Percentiles rank a stretch among this genome's conserved stretches.
Evolutionary conservation across 2,113 vertebrate genomes (phyloP).

Genomic region (Corythornis madagascariensis): DNA sequence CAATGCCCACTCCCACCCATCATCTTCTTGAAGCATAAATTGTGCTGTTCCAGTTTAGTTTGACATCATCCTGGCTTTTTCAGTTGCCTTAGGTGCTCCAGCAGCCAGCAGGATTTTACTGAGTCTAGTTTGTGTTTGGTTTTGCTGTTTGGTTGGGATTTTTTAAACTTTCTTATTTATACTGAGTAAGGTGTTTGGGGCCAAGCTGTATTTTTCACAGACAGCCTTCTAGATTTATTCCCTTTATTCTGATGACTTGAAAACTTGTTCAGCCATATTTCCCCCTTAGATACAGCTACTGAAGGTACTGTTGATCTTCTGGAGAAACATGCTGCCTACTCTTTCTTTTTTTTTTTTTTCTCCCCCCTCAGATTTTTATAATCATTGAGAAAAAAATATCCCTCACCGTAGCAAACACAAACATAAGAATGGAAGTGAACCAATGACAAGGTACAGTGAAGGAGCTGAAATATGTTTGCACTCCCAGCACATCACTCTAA

Average conservation of each 20-base stretch:
- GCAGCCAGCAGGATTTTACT: neutral
- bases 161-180: neutral
- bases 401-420: constrained; percentile 19
- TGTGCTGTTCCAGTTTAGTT: neutral
- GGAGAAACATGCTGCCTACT: neutral
- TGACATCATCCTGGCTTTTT: neutral
- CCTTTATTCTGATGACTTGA: neutral
- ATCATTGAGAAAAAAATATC: neutral
- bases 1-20: neutral
- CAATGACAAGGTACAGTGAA: neutral
- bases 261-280: neutral
- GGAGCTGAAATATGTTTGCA: neutral
- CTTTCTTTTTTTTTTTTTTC: neutral
- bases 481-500: neutral
- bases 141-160: neutral
- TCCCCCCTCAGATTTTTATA: neutral
- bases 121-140: neutral
- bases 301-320: neutral
- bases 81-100: neutral
- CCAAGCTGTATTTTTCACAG: neutral
- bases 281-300: neutral
- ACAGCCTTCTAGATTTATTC: neutral
- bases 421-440: neutral
- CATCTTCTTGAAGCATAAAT: neutral
- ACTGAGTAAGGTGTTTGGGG: neutral